Percentiles rank a stretch among this genome's conserved stretches.
Evolutionary conservation across 2,888 invertebrate species (phyloP).

Genomic region (Pristionchus exspectatus): DNA sequence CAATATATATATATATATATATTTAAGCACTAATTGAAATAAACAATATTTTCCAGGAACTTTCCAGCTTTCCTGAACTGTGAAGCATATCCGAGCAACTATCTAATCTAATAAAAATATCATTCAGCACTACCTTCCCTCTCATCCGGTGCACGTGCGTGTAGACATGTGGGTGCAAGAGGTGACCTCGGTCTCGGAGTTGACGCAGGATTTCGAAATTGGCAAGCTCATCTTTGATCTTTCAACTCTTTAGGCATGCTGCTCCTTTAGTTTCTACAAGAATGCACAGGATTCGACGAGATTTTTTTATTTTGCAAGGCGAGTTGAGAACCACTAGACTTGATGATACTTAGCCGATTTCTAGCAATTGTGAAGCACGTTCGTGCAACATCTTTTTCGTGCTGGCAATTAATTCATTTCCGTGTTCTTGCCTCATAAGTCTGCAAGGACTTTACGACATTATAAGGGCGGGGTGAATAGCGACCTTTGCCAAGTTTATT

Average conservation of each 20-base stretch:
- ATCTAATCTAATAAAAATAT: neutral
- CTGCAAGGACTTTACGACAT: neutral
- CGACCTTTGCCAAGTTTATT: neutral
- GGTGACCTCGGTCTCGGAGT: constrained; percentile 77
- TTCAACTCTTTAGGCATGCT: neutral
- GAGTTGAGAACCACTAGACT: too few species aligned
- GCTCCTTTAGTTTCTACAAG: neutral
- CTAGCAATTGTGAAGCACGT: neutral
- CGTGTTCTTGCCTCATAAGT: neutral
- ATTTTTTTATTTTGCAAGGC: too few species aligned
- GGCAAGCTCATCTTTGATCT: constrained; percentile 59
- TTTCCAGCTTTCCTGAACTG: too few species aligned
- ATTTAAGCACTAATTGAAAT: neutral
- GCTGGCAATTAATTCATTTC: neutral
- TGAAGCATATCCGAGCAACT: too few species aligned
- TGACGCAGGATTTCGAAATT: constrained; percentile 79
- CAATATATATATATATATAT: too few species aligned
- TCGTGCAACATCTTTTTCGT: neutral
- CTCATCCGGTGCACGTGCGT: constrained; percentile 76
- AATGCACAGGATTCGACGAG: neutral
- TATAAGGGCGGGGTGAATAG: neutral
- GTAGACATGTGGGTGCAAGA: constrained; percentile 79
- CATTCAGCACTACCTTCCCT: constrained; percentile 77
- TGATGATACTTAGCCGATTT: neutral
- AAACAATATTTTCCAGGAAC: neutral